Conservation (phyloP, 37 sponge, comb jelly and placozoan species). For the Halisarca cf. caerulea region DNA sequence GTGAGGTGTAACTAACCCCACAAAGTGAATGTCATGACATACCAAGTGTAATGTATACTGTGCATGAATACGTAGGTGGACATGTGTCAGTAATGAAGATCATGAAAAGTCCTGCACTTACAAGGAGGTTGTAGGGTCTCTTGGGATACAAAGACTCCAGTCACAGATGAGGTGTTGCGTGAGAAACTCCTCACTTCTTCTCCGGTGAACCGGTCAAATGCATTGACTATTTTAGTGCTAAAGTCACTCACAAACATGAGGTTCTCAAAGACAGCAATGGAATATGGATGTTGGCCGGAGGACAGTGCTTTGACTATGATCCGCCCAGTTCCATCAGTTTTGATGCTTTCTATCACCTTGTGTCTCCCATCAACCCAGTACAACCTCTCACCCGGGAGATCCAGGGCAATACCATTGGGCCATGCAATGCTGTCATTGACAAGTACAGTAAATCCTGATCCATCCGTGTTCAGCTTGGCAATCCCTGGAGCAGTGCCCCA, state of each 20-base stretch:
- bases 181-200: background rate
- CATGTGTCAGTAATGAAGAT: too few relatives aligned
- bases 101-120: too few relatives aligned
- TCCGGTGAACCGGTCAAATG: background rate
- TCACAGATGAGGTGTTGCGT: background rate
- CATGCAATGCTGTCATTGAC: constrained; percentile 5
- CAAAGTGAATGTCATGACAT: too few relatives aligned
- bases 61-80: too few relatives aligned
- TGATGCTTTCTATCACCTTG: constrained; percentile 4
- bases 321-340: background rate
- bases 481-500: constrained; percentile 20
- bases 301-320: background rate
- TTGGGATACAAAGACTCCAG: background rate
- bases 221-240: background rate
- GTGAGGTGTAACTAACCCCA: too few relatives aligned
- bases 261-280: constrained; percentile 12
- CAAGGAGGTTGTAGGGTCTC: background rate
- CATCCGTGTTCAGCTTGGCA: background rate
- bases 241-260: constrained; percentile 8
- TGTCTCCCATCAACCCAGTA: constrained; percentile 33
- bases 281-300: background rate
- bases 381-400: background rate
- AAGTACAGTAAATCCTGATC: background rate
- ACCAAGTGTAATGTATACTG: too few relatives aligned
- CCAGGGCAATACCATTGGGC: constrained; percentile 37